Evolutionary conservation across 2,113 vertebrate species (phyloP), one percentile per base, ranked within the genome.

Genomic region (Lepisosteus oculatus): DNA sequence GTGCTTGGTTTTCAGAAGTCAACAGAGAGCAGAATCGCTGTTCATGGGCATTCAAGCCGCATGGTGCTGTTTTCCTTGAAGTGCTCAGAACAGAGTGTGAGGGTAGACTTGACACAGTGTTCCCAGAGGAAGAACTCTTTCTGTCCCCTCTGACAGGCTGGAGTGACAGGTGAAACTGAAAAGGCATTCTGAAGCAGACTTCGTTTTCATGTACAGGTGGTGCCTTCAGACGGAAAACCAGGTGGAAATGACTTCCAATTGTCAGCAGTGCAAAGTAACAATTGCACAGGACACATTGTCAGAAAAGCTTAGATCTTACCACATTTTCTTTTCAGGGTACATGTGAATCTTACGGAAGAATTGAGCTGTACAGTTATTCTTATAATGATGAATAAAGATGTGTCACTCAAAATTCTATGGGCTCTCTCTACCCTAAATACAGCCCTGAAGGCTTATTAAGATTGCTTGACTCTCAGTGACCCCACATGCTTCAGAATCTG

Each of bases 201-300:
- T 29, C 12, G 14, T 59, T 61, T n/a, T 55, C 61, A 63, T n/a
- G 29, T 54, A 29, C 66, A 68, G 13, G 15, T 29, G 17, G 17
- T 29, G 17, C 42, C 41, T 9, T 15, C 9, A 13, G 67, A 42
- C 3, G 61, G 41, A 45, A 51, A 45, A 13, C 43, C 6, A 3
- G 41, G 12, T 47, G 43, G 3, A 61, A 12, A 51, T 51, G 1
- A 51, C 47, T 51, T 9, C 47, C 47, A 51, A 51, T 51, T 51
- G 47, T 9, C 8, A 9, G 47, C 47, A 9, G 47, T 51, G 47
- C 8, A 51, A 5, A 9, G 47, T 9, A 29, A 15, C 43, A 55
- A 61, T 70, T 61, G 56, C 43, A 66, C 63, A 15, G 42, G 54
- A 59, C 63, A 56, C 71, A 56, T 59, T 72, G 71, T 45, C 55